A percentile compares a stretch with the other conserved stretches of the same genome.
Evolutionary conservation across 2,888 invertebrate species (phyloP).

Genomic region (Drosophila mettleri): DNA sequence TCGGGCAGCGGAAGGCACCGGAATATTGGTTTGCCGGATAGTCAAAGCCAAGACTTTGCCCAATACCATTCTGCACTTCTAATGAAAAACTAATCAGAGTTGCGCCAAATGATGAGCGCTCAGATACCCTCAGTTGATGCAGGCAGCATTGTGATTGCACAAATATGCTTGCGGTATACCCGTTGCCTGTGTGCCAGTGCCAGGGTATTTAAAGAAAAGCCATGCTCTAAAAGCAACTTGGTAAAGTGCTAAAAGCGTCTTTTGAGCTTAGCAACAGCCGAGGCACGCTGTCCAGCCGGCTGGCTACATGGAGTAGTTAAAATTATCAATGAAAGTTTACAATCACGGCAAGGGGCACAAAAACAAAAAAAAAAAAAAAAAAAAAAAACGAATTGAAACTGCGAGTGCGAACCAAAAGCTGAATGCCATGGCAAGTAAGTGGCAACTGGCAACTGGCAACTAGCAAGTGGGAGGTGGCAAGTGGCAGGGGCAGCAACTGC

Average conservation of each 20-base stretch:
- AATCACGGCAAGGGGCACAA: slow-evolving; percentile 53
- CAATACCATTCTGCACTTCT: background rate
- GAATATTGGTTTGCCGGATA: slow-evolving; percentile 6
- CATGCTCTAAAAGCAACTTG: slow-evolving; percentile 51
- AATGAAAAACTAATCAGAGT: slow-evolving; percentile 12
- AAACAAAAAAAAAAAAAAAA: no score
- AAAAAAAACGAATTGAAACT: slow-evolving; percentile 31
- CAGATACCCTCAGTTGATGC: background rate
- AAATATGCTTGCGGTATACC: background rate
- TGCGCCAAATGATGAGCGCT: background rate
- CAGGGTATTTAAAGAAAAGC: slow-evolving; percentile 27
- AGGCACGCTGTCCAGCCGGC: slow-evolving; percentile 1
- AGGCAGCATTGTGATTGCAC: background rate
- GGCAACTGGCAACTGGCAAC: background rate
- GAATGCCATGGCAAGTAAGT: background rate
- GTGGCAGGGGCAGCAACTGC: slow-evolving; percentile 1
- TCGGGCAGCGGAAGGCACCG: slow-evolving; percentile 1
- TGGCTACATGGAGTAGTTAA: slow-evolving; percentile 66
- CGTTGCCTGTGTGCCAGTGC: no score
- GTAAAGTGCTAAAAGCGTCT: slow-evolving; percentile 66
- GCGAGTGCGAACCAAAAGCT: slow-evolving; percentile 13
- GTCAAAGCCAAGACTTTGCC: slow-evolving; percentile 8
- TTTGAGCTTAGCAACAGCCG: slow-evolving; percentile 55
- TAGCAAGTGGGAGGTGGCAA: slow-evolving; percentile 1
- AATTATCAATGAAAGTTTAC: slow-evolving; percentile 79